phyloP scores from a whole-genome alignment of 1,140 invertebrate species.

The Pentalonia nigronervosa region DNA sequence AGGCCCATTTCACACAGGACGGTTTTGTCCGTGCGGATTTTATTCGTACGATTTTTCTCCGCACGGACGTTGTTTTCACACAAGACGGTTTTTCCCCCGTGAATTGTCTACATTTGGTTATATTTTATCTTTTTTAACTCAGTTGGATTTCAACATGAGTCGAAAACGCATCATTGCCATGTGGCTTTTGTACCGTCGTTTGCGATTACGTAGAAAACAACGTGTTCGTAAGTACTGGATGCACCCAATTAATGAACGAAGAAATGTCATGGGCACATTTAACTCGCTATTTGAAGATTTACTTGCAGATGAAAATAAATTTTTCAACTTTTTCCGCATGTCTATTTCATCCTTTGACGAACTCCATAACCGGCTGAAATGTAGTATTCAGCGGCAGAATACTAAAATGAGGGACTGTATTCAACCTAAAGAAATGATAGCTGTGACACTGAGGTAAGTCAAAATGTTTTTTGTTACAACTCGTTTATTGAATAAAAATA shows the following conservation, averaged over 20 bases:
- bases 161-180: constrained; percentile 30
- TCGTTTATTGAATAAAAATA: constrained; percentile 28
- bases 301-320: constrained; percentile 54
- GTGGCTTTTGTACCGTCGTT: constrained; percentile 43
- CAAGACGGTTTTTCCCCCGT: constrained; percentile 34
- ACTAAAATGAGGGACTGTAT: constrained; percentile 60
- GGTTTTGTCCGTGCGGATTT: constrained; percentile 10
- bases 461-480: not conserved
- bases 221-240: constrained; percentile 28
- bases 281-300: not conserved
- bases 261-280: constrained; percentile 1
- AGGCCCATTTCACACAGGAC: constrained; percentile 7
- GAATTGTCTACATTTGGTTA: constrained; percentile 1
- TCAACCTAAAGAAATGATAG: constrained; percentile 60
- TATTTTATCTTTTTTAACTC: constrained; percentile 20
- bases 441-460: constrained; percentile 60
- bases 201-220: constrained; percentile 40
- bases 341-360: constrained; percentile 60
- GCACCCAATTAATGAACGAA: constrained; percentile 44
- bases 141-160: constrained; percentile 35
- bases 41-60: constrained; percentile 25
- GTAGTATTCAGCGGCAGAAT: constrained; percentile 59
- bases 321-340: constrained; percentile 61
- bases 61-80: constrained; percentile 33
- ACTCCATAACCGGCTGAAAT: constrained; percentile 59